Base-by-base conservation (phyloP, 1,140 invertebrate genomes). In the Apis cerana region DNA sequence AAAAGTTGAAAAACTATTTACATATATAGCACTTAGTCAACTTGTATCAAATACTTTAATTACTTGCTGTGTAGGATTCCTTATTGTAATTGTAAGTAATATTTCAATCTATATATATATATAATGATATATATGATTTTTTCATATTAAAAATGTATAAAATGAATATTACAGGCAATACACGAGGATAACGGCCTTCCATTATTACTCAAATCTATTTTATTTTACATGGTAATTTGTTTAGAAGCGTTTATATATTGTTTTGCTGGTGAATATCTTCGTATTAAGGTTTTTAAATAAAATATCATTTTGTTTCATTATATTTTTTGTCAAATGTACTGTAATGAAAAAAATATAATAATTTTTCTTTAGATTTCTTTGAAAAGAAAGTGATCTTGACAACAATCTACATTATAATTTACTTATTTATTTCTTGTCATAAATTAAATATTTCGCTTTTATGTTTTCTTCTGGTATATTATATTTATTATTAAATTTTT, bases 31-130 rank as follows among this genome's bases (percentile, higher is more conserved):
- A 3, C 48, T 87, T 5, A 65, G 69, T 8, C 86, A 87, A 64
- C 78, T 88, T 19, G 3, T 87, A 13, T 81, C 78, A 2, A 85
- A 88, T 19, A 87, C 75, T 12, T 0, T 87, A 13, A 70, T 76
- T 23, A 80, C 78, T 13, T 88, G 85, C n/a, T 88, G 74, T 21
- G 48, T 82, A 12, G 85, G 85, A 33, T 85, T 87, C 33, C 33
- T 85, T 48, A 75, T 85, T 23, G 75, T 79, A 19, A 58, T 74
- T 17, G 86, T 88, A 72, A 87, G 85, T 87, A 77, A 23, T 8
- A 7, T 12, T 8, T 12, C 3, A 48, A 69, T 23, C 1, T 17
- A 0, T n/a, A 21, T 19, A 7, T 67, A 27, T 27, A 27, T 27
- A 65, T 1, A 2, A 48, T 13, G 7, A 12, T 4, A 2, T 15